A percentile compares a stretch with the other conserved stretches of the same genome.
Conservation (phyloP, 2,888 invertebrate species). For the Spilarctia lutea region DNA sequence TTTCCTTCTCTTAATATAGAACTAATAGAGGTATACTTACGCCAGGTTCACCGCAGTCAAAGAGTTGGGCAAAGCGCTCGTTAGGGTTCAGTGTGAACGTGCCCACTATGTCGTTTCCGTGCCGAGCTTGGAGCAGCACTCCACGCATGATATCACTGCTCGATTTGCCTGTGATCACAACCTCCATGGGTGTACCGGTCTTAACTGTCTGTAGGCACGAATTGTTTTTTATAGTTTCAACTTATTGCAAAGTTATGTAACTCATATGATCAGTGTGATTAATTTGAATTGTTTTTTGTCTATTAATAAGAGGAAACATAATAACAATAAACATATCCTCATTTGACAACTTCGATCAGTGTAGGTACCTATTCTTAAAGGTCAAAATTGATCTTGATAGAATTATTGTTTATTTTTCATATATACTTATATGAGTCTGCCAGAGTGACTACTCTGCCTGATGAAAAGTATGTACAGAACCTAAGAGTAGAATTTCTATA, state of each 20-base stretch:
- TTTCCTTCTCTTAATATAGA: background rate
- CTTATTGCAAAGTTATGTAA: background rate
- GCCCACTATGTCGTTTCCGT: constrained; percentile 88
- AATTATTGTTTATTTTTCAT: too few relatives aligned
- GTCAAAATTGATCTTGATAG: too few relatives aligned
- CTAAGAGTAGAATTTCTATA: too few relatives aligned
- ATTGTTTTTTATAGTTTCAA: background rate
- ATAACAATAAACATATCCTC: background rate
- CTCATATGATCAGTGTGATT: background rate
- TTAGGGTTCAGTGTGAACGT: constrained; percentile 85
- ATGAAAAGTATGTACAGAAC: too few relatives aligned
- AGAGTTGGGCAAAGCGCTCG: constrained; percentile 81
- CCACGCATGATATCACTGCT: constrained; percentile 87
- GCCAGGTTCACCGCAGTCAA: constrained; percentile 83
- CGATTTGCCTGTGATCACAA: constrained; percentile 82
- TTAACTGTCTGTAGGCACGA: constrained; percentile 64
- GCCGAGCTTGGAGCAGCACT: constrained; percentile 89
- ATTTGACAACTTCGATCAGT: background rate
- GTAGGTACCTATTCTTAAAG: too few relatives aligned
- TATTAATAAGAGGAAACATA: background rate
- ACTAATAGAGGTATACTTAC: constrained; percentile 71
- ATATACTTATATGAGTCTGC: too few relatives aligned
- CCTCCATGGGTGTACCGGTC: constrained; percentile 78
- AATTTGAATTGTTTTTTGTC: background rate
- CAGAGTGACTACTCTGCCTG: too few relatives aligned